Evolutionary conservation across 2,888 invertebrate species (phyloP), one percentile per base, ranked within the genome.

Genomic region (Sepiola atlantica): DNA sequence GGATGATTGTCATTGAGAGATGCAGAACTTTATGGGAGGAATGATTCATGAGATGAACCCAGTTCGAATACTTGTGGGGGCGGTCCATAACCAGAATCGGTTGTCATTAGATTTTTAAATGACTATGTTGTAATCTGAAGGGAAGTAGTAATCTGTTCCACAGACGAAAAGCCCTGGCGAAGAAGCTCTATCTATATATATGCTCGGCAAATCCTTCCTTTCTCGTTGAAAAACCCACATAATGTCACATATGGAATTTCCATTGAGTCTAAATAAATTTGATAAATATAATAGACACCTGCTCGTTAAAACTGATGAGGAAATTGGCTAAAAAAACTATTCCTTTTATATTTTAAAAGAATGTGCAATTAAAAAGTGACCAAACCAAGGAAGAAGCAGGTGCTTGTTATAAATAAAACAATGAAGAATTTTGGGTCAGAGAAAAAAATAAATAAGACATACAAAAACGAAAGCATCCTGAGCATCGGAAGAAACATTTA

Each of bases 191-290:
- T 45, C 8, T 4, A 45, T 4, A 45, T 45, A 45, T 45, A 45
- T 2, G 45, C 8, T 45, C 45, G 8, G 2, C 45, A 45, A 45
- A 45, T 45, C 45, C 45, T 8, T 45, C 8, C 45, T 45, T 45
- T 45, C 45, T 45, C 8, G 45, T 45, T 45, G 45, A 45, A 45
- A 45, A 45, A n/a, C 32, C n/a, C n/a, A 14, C 77, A 77, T 14
- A 77, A n/a, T 77, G 77, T 77, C 77, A 77, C 77, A 77, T n/a
- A 77, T 77, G 77, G 77, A n/a, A 77, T 77, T 77, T 77, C 32
- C 77, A 77, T 77, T n/a, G n/a, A n/a, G n/a, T 77, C 77, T 77
- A 77, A 77, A 18, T 77, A 77, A 77, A 77, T 77, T 77, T n/a
- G 77, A 77, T 77, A 77, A 77, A 77, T n/a, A 20, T 77, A 77